These are phyloP conservation scores for Neosilurus hyrtlii DNA, from an alignment of 2,797 vertebrate genomes.

Conservation along the genomic window DNA sequence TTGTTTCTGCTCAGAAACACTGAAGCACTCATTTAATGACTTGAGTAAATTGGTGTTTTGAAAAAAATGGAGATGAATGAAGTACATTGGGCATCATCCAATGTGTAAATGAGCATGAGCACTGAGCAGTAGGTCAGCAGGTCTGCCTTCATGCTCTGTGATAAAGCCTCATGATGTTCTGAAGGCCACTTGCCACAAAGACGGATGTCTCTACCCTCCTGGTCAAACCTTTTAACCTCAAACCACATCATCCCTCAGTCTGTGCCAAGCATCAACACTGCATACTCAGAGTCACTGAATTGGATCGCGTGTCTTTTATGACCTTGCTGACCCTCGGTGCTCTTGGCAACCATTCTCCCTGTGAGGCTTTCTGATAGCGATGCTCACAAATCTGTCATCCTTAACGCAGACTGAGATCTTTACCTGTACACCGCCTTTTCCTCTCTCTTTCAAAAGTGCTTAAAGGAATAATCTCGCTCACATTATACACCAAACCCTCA, in stretches of 20 bases:
- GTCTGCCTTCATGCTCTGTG: slow-evolving; percentile 9
- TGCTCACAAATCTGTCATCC: slow-evolving; percentile 20
- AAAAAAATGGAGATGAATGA: slow-evolving; percentile 3
- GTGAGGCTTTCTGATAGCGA: neutral
- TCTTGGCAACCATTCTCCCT: neutral
- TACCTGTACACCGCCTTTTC: neutral
- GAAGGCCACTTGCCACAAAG: slow-evolving; percentile 3
- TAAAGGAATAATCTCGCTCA: slow-evolving; percentile 49
- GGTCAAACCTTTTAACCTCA: slow-evolving; percentile 10
- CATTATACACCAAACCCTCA: slow-evolving; percentile 51
- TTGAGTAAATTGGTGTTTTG: slow-evolving; percentile 3
- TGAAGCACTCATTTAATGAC: slow-evolving; percentile 22
- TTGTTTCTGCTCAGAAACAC: slow-evolving; percentile 10
- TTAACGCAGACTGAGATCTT: slow-evolving; percentile 11
- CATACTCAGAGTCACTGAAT: neutral
- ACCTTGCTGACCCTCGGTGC: neutral
- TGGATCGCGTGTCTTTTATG: slow-evolving; percentile 15
- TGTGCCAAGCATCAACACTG: neutral
- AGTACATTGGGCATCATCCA: slow-evolving; percentile 15
- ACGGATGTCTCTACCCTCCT: neutral
- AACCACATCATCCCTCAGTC: neutral
- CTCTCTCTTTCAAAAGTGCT: slow-evolving; percentile 32
- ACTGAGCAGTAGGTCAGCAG: slow-evolving; percentile 25
- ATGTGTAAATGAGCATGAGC: slow-evolving; percentile 10
- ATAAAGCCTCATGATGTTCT: slow-evolving; percentile 12